Evolutionary conservation across 2,888 invertebrate species (phyloP).

Genomic region (Rhaphigaster nebulosa): DNA sequence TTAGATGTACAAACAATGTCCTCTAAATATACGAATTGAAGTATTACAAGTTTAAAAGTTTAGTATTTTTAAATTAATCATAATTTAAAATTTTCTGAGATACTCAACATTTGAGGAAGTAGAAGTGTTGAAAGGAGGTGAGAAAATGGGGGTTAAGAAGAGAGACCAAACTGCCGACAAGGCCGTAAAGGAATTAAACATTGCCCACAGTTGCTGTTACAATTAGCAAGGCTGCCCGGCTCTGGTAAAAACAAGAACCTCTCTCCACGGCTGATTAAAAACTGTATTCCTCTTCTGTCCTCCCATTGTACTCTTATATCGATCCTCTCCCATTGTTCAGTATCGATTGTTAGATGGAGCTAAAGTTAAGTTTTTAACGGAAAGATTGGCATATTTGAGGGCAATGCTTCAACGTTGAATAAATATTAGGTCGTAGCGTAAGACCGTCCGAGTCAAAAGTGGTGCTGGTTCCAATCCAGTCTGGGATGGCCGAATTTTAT

Average conservation of each 20-base stretch:
- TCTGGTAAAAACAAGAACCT: not conserved
- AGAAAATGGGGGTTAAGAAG: not conserved
- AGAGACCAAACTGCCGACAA: constrained; percentile 38
- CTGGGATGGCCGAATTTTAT: too few species aligned
- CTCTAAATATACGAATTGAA: too few species aligned
- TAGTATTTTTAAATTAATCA: not conserved
- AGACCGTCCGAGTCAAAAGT: too few species aligned
- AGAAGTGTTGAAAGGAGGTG: not conserved
- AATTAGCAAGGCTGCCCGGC: not conserved
- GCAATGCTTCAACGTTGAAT: too few species aligned
- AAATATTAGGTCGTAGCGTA: too few species aligned
- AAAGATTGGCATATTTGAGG: too few species aligned
- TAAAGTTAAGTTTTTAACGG: not conserved
- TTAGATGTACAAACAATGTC: too few species aligned
- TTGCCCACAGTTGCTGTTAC: constrained; percentile 30
- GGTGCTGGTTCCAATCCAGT: too few species aligned
- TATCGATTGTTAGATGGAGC: not conserved
- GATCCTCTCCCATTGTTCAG: not conserved
- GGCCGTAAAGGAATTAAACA: constrained; percentile 54
- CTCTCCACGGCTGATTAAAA: not conserved
- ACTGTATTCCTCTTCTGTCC: not conserved
- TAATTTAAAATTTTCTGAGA: not conserved
- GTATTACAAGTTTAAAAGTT: not conserved
- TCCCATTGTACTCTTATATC: not conserved
- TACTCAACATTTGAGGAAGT: not conserved